Evolutionary conservation across 2,888 invertebrate species (phyloP).

Genomic region (Alcis repandata): DNA sequence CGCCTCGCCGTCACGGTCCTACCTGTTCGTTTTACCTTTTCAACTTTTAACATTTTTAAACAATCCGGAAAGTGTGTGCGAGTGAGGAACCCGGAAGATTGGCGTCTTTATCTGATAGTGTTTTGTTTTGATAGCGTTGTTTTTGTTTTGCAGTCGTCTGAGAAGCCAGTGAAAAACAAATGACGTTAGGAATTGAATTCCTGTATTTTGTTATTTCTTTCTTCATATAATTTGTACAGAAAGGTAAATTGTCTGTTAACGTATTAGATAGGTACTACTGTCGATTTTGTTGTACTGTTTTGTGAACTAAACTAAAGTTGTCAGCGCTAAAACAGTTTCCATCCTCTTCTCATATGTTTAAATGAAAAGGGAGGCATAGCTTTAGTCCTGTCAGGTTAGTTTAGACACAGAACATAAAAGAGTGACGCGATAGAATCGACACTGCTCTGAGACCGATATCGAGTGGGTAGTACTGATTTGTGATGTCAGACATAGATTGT

Average conservation of each 20-base stretch:
- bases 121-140: slow-evolving; percentile 27
- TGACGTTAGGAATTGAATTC: background rate
- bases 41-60: slow-evolving; percentile 54
- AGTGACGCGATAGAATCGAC: background rate
- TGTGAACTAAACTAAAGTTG: no score
- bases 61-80: slow-evolving; percentile 8
- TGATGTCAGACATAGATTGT: slow-evolving; percentile 20
- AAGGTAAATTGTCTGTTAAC: background rate
- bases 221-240: background rate
- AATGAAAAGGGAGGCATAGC: no score
- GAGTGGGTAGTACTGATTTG: slow-evolving; percentile 19
- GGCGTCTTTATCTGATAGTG: slow-evolving; percentile 30
- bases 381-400: no score
- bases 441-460: slow-evolving; percentile 12
- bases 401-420: background rate
- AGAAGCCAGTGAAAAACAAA: background rate
- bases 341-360: no score
- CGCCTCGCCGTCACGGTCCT: slow-evolving; percentile 68
- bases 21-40: slow-evolving; percentile 80
- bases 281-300: no score
- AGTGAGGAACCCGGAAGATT: slow-evolving; percentile 13
- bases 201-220: background rate
- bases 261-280: no score
- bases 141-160: slow-evolving; percentile 8
- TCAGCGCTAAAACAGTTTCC: no score